These are phyloP conservation scores for Ectemnius lituratus DNA, from an alignment of 2,888 invertebrate species.

Conservation along the genomic window DNA sequence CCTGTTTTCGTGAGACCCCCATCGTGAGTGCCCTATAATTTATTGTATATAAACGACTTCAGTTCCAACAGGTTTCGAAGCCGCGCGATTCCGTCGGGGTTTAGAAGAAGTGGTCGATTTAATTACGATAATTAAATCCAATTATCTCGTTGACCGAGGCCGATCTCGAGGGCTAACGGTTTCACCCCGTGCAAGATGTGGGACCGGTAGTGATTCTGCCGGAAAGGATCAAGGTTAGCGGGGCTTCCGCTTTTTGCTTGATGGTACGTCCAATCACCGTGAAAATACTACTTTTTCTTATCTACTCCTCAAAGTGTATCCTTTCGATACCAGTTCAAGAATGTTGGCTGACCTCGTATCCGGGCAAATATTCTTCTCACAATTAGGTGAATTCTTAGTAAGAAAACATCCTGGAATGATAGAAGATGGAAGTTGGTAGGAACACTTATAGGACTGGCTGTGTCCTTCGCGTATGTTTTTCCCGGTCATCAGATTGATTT, in stretches of 20 bases:
- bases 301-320: background rate
- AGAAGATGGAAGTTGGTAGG: too few relatives aligned
- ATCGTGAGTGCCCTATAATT: too few relatives aligned
- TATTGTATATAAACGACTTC: too few relatives aligned
- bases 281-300: conserved; percentile 59
- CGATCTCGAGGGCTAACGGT: conserved; percentile 43
- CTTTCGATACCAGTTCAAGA: conserved; percentile 15
- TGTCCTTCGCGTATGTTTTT: conserved; percentile 1
- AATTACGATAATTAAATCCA: conserved; percentile 36
- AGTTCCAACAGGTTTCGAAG: background rate
- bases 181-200: conserved; percentile 20
- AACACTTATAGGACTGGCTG: background rate
- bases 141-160: conserved; percentile 38
- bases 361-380: too few relatives aligned
- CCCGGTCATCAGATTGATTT: conserved; percentile 39
- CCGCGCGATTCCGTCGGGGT: conserved; percentile 4
- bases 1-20: too few relatives aligned
- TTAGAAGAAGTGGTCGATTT: conserved; percentile 9
- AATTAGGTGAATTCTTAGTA: too few relatives aligned
- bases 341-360: background rate
- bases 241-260: conserved; percentile 59
- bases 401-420: too few relatives aligned
- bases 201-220: conserved; percentile 31
- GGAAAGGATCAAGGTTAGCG: conserved; percentile 62
- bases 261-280: conserved; percentile 47